A percentile compares a stretch with the other conserved stretches of the same genome.
phyloP scores from a whole-genome alignment of 2,113 vertebrate species.

The Uropsilus gracilis region DNA sequence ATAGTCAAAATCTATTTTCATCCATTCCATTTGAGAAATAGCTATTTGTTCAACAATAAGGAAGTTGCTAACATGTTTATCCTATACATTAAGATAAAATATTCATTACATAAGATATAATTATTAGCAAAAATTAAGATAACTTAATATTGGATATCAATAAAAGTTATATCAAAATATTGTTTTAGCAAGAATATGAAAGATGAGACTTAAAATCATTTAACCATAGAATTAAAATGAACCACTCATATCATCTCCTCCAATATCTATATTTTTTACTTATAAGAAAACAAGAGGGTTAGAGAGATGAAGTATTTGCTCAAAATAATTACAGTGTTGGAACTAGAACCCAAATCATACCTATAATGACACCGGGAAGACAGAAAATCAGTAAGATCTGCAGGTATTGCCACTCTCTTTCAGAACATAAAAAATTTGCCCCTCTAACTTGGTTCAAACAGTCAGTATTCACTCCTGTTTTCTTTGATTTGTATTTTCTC shows the following conservation, averaged over 20 bases:
- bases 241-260: neutral
- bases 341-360: neutral
- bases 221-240: neutral
- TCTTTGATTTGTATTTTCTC: neutral
- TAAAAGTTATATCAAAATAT: neutral
- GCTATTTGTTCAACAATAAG: neutral
- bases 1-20: neutral
- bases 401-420: neutral
- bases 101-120: neutral
- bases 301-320: neutral
- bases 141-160: neutral
- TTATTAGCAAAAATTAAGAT: neutral
- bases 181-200: neutral
- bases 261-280: neutral
- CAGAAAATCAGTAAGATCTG: neutral
- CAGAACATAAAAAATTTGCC: neutral
- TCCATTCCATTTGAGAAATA: slow-evolving; percentile 34
- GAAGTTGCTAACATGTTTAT: neutral
- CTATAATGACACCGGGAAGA: neutral
- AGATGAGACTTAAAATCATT: neutral
- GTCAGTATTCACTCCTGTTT: neutral
- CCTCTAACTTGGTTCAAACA: neutral
- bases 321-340: neutral
- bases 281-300: neutral
- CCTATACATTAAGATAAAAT: neutral